Percentiles rank a stretch among this genome's conserved stretches.
Conservation (phyloP, 2,888 invertebrate species). For the Fabriciana adippe region DNA sequence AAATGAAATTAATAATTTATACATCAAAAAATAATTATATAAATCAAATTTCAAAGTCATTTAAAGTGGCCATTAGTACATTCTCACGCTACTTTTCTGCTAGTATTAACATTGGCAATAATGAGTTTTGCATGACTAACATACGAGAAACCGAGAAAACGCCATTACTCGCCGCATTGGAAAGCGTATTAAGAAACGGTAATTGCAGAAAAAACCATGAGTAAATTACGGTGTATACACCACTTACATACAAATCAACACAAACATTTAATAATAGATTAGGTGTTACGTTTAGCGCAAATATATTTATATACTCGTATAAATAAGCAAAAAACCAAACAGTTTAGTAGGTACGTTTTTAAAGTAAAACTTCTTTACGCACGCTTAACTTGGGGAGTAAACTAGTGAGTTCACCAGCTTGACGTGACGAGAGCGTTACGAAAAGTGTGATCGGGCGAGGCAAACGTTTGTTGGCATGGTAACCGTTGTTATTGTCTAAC, state of each 20-base stretch:
- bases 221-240: conserved; percentile 9
- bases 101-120: conserved; percentile 47
- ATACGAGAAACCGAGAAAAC: conserved; percentile 53
- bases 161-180: conserved; percentile 62
- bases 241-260: background rate
- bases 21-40: conserved; percentile 9
- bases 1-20: background rate
- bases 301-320: too few species aligned
- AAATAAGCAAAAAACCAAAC: background rate
- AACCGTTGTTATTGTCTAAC: too few species aligned
- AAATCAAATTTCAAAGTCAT: conserved; percentile 7
- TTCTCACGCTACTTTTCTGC: conserved; percentile 46
- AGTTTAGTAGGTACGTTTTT: background rate
- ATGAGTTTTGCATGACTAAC: conserved; percentile 76
- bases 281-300: background rate
- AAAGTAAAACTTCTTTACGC: too few species aligned
- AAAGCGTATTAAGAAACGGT: conserved; percentile 52
- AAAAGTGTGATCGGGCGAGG: too few species aligned
- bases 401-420: too few species aligned
- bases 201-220: conserved; percentile 27
- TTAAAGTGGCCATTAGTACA: conserved; percentile 10
- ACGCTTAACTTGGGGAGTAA: too few species aligned
- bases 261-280: conserved; percentile 1
- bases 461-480: too few species aligned
- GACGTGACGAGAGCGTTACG: too few species aligned